Evolutionary conservation across 2,797 vertebrate genomes (phyloP).

Genomic region (Semotilus atromaculatus): DNA sequence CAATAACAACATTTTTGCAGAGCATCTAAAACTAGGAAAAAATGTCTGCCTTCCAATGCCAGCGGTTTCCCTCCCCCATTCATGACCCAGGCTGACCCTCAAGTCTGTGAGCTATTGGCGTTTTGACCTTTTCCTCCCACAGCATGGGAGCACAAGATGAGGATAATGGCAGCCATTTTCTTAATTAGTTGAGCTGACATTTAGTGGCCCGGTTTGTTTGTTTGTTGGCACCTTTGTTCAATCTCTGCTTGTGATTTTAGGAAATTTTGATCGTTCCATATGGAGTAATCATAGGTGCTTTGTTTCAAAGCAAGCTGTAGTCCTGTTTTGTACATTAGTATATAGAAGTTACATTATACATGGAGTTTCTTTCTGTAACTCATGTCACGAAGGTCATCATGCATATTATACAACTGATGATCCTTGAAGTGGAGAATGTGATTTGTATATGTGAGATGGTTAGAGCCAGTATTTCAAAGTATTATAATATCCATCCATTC

Average conservation of each 20-base stretch:
- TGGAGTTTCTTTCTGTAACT: not conserved
- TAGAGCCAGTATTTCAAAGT: not conserved
- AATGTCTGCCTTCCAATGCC: not conserved
- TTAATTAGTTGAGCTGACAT: constrained; percentile 74
- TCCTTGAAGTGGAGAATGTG: not conserved
- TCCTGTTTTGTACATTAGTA: not conserved
- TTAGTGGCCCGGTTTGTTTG: constrained; percentile 44
- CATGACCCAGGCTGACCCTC: constrained; percentile 51
- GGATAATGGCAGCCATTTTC: constrained; percentile 74
- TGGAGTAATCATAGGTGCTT: not conserved
- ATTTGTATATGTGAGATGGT: not conserved
- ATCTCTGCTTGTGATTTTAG: constrained; percentile 20
- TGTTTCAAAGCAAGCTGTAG: not conserved
- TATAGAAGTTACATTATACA: not conserved
- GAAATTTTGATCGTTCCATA: not conserved
- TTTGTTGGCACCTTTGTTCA: constrained; percentile 66
- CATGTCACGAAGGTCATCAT: not conserved
- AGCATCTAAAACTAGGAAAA: not conserved
- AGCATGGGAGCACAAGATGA: constrained; percentile 35
- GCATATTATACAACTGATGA: not conserved
- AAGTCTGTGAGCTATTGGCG: constrained; percentile 70
- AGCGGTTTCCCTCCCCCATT: not conserved
- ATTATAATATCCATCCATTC: not conserved
- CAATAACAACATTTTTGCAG: constrained; percentile 12
- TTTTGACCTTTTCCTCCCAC: constrained; percentile 66